phyloP scores from a whole-genome alignment of 2,888 invertebrate genomes.

The Leucophenga maculata region DNA sequence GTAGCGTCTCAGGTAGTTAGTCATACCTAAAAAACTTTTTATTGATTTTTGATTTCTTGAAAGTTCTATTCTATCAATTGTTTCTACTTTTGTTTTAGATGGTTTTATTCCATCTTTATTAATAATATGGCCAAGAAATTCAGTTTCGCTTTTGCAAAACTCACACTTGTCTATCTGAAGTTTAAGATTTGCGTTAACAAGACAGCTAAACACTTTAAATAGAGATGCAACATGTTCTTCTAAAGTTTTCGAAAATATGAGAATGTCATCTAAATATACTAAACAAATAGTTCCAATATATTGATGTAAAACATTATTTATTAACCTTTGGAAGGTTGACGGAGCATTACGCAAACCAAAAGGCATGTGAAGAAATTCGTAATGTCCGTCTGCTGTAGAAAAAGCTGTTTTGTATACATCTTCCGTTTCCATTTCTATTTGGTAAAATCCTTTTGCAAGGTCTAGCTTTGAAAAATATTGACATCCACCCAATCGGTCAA shows the following conservation, averaged over 20 bases:
- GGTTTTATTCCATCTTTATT: too few species aligned
- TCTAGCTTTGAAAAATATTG: constrained; percentile 1
- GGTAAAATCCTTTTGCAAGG: constrained; percentile 28
- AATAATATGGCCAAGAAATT: too few species aligned
- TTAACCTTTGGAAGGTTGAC: constrained; percentile 9
- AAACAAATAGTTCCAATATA: constrained; percentile 30
- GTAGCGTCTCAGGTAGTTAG: too few species aligned
- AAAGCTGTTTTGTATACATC: constrained; percentile 29
- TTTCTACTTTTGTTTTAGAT: too few species aligned
- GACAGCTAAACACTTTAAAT: background rate
- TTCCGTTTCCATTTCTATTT: constrained; percentile 30
- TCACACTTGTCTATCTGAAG: too few species aligned
- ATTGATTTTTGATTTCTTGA: too few species aligned
- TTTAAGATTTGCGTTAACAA: too few species aligned
- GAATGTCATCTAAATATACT: constrained; percentile 11
- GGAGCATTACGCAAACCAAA: constrained; percentile 30
- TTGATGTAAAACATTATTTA: constrained; percentile 20
- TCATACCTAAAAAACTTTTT: too few species aligned
- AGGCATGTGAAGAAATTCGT: constrained; percentile 31
- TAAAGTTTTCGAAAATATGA: constrained; percentile 14
- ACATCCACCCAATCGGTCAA: background rate
- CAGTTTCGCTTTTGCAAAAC: too few species aligned
- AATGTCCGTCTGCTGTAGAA: constrained; percentile 29
- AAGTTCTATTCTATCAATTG: too few species aligned
- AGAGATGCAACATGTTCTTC: constrained; percentile 23